A percentile compares a stretch with the other conserved stretches of the same genome.
These are phyloP conservation scores for Blastobasis adustella DNA, from an alignment of 2,888 invertebrate genomes.

Conservation along the genomic window DNA sequence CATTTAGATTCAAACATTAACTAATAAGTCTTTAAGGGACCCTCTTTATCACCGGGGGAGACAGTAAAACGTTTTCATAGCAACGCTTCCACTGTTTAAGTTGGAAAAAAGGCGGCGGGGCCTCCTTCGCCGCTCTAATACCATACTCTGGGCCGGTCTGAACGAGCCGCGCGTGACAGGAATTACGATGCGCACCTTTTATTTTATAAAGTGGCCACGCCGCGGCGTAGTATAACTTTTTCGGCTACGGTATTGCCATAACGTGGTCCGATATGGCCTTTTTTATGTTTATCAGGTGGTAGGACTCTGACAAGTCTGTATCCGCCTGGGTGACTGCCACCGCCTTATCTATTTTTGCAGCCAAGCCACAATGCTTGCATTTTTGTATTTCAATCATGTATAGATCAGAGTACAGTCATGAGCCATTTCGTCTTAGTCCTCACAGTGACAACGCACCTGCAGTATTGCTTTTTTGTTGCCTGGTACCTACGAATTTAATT, in stretches of 20 bases:
- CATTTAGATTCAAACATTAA: not conserved
- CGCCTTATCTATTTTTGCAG: too few relatives aligned
- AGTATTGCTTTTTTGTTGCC: too few relatives aligned
- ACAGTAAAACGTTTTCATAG: slow-evolving; percentile 49
- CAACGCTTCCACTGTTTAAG: slow-evolving; percentile 39
- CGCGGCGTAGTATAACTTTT: not conserved
- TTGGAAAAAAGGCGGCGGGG: slow-evolving; percentile 36
- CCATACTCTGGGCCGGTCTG: slow-evolving; percentile 45
- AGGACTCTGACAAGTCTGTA: too few relatives aligned
- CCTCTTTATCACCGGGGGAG: slow-evolving; percentile 32
- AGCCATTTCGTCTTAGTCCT: too few relatives aligned
- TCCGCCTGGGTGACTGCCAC: too few relatives aligned
- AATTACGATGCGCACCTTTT: slow-evolving; percentile 38
- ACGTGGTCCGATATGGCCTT: too few relatives aligned
- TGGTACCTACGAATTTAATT: too few relatives aligned
- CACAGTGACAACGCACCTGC: too few relatives aligned
- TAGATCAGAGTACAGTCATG: too few relatives aligned
- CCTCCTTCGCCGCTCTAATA: slow-evolving; percentile 44
- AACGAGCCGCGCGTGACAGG: slow-evolving; percentile 57
- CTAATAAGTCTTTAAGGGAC: slow-evolving; percentile 16
- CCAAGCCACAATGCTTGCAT: too few relatives aligned
- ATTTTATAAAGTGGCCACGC: slow-evolving; percentile 14
- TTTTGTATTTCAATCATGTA: too few relatives aligned
- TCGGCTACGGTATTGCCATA: not conserved
- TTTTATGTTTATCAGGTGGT: too few relatives aligned